phyloP scores from a whole-genome alignment of 2,113 vertebrate genomes.

The Mastomys natalensis region DNA sequence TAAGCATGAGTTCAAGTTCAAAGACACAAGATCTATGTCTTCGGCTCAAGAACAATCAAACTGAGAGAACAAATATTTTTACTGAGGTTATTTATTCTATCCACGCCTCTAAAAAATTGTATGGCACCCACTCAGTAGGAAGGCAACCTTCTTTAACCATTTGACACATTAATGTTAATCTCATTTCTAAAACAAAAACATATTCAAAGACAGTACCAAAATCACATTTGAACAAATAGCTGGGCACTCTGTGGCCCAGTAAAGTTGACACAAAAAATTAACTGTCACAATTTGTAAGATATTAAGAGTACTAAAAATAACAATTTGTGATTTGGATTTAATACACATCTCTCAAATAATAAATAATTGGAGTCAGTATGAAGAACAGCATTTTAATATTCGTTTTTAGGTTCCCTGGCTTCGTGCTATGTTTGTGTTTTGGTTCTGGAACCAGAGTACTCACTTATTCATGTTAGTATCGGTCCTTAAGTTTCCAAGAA shows the following conservation, averaged over 20 bases:
- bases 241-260: not conserved
- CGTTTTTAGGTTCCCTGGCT: constrained; percentile 4
- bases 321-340: not conserved
- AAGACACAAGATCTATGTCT: not conserved
- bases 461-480: not conserved
- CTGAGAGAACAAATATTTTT: not conserved
- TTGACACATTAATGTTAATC: not conserved
- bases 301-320: not conserved
- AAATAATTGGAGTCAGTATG: not conserved
- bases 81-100: not conserved
- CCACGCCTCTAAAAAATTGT: not conserved
- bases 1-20: not conserved
- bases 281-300: not conserved
- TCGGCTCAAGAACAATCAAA: not conserved
- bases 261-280: not conserved
- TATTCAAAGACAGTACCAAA: not conserved
- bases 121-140: not conserved
- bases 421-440: not conserved
- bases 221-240: not conserved
- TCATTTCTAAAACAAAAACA: not conserved
- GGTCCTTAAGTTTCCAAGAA: not conserved
- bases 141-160: not conserved
- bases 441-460: not conserved
- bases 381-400: not conserved
- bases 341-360: not conserved